Base-by-base conservation (phyloP, 2,888 invertebrate genomes). In the Pterostichus niger region DNA sequence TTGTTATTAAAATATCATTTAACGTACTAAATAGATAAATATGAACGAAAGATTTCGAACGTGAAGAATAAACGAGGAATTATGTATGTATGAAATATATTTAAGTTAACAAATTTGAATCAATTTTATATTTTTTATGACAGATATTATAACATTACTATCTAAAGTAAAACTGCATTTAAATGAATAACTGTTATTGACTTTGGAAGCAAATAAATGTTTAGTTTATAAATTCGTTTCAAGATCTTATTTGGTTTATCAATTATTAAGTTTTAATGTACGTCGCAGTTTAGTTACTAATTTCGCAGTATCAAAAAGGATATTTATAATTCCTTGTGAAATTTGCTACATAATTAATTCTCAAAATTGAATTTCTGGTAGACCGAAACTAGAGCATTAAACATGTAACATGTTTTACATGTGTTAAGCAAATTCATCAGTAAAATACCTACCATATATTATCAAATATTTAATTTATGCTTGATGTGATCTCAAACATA, bases 301-400 rank as follows among this genome's bases (percentile, higher is more conserved):
- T 33, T 64, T 64, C 3, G 2, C 64, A 35, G 64, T 64, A 64
- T 35, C 10, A 64, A 64, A 61, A 64, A 64, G 33, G 13, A 35
- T 13, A 64, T 64, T 64, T 31, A 33, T 64, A 64, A 64, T 64
- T 33, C 61, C n/a, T 61, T 31, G 46, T 46, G 46, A 46, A 46
- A 46, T 11, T 49, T n/a, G 49, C 49, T 49, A 2, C n/a, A 33
- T 61, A 61, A 61, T 61, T 61, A 61, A 61, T 61, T 7, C 11
- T 31, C 24, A 24, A 5, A 61, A 31, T 31, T 31, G 2, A 61
- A 33, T 61, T 31, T 61, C 33, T 6, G 24, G 24, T 33, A 61
- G 0, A 61, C 33, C 33, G 61, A 61, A 61, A 61, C 61, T 61
- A 33, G 5, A 11, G 33, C 6, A 31, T 33, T 33, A 61, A 61